phyloP scores from a whole-genome alignment of 2,113 vertebrate species.

The Melanocharis versteri region DNA sequence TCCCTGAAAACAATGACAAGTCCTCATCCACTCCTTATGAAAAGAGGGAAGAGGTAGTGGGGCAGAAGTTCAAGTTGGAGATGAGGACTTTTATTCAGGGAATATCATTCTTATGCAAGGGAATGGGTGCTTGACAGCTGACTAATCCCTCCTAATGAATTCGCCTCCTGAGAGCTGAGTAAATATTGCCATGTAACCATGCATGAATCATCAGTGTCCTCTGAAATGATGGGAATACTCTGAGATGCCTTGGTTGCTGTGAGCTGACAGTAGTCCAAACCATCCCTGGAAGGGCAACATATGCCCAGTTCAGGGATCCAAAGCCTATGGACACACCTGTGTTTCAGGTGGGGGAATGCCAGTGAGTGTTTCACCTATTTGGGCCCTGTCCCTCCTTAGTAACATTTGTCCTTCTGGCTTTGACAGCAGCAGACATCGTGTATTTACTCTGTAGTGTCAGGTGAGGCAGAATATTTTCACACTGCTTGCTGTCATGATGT shows the following conservation, averaged over 20 bases:
- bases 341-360: not conserved
- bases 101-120: not conserved
- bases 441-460: not conserved
- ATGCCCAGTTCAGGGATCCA: not conserved
- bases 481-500: fast-evolving
- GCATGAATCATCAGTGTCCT: not conserved
- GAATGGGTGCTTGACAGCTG: slow-evolving; percentile 19
- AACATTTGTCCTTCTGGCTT: not conserved
- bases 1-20: not conserved
- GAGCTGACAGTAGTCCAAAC: not conserved
- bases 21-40: not conserved
- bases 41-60: not conserved
- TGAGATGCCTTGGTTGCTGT: not conserved
- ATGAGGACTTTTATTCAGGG: not conserved
- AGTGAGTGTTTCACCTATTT: not conserved
- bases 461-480: not conserved
- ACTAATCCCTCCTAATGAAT: not conserved
- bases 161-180: not conserved
- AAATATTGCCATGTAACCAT: slow-evolving; percentile 44
- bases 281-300: not conserved
- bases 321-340: not conserved
- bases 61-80: not conserved
- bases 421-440: not conserved
- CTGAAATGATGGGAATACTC: not conserved
- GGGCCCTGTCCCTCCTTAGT: not conserved